Conservation (phyloP, 2,888 invertebrate genomes). For the Oxystoma pomonae region DNA sequence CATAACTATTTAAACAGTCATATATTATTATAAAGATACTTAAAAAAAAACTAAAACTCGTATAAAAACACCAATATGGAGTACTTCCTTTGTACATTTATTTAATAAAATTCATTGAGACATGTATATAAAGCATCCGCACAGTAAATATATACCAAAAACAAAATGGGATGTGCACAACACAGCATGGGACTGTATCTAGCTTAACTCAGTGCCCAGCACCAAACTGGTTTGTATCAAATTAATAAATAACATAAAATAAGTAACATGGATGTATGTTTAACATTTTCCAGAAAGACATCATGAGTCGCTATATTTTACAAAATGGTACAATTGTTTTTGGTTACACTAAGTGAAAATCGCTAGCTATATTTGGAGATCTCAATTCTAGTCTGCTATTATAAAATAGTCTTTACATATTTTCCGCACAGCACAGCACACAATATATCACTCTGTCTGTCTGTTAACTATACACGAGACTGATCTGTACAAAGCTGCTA, state of each 20-base stretch:
- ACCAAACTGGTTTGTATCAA: conserved; percentile 26
- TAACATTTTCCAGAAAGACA: conserved; percentile 50
- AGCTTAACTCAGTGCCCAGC: conserved; percentile 9
- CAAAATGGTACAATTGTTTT: conserved; percentile 49
- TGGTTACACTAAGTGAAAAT: conserved; percentile 46
- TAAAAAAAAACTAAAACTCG: conserved; percentile 47
- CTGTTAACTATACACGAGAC: conserved; percentile 40
- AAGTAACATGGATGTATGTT: conserved; percentile 51
- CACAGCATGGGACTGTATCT: background rate
- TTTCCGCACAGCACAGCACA: conserved; percentile 30
- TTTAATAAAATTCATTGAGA: conserved; percentile 51
- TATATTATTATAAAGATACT: background rate
- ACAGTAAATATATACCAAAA: conserved; percentile 54
- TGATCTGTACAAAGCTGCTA: conserved; percentile 25
- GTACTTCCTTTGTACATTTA: conserved; percentile 55
- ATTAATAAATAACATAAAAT: conserved; percentile 44
- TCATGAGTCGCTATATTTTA: conserved; percentile 48
- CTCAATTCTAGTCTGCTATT: conserved; percentile 32
- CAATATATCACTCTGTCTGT: conserved; percentile 32
- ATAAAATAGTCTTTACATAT: conserved; percentile 23
- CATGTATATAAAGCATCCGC: conserved; percentile 56
- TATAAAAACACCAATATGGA: conserved; percentile 50
- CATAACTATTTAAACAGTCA: background rate
- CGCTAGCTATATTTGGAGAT: conserved; percentile 41
- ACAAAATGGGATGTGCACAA: conserved; percentile 39